phyloP scores from a whole-genome alignment of 2,113 vertebrate species.

The Athene cunicularia region DNA sequence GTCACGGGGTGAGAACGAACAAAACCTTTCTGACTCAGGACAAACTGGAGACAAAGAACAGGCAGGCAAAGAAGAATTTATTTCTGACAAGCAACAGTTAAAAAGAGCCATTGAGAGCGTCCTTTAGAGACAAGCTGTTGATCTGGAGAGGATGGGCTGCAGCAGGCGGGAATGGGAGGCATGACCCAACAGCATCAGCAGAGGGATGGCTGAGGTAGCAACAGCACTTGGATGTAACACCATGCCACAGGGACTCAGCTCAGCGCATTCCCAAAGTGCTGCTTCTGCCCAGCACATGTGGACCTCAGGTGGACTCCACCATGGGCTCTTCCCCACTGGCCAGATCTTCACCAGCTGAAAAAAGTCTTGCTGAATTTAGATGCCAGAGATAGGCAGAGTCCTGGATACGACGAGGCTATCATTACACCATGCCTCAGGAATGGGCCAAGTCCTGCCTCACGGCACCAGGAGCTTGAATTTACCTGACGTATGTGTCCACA shows the following conservation, averaged over 20 bases:
- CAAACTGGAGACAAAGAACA: neutral
- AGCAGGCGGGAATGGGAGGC: neutral
- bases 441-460: neutral
- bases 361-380: neutral
- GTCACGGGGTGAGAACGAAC: accelerated
- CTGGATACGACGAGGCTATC: neutral
- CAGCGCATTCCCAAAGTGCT: accelerated
- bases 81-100: neutral
- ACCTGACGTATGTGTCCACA: neutral
- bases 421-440: neutral
- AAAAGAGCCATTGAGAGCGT: neutral
- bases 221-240: neutral
- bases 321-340: neutral
- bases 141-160: neutral
- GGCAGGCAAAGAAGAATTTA: neutral
- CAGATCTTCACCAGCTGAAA: neutral
- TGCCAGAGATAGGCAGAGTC: neutral
- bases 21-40: neutral
- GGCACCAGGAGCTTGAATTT: neutral
- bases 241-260: neutral
- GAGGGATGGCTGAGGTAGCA: neutral
- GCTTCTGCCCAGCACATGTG: neutral
- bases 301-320: neutral
- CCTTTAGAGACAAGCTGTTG: neutral
- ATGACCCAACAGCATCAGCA: neutral